Percentiles rank a stretch among this genome's conserved stretches.
Evolutionary conservation across 2,888 invertebrate species (phyloP).

Genomic region (Campoletis raptor): DNA sequence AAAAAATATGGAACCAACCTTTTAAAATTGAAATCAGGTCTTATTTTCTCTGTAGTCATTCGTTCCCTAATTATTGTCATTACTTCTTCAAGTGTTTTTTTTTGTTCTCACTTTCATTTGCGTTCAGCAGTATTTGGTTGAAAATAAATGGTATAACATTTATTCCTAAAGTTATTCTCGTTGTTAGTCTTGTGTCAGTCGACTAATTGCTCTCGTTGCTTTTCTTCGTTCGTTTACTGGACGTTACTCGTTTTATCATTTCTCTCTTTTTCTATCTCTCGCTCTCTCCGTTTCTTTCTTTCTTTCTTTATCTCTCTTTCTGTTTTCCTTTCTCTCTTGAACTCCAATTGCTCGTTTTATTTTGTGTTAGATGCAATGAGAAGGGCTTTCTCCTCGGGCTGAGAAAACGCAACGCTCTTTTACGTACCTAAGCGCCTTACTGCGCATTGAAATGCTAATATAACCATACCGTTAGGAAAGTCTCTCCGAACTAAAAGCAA

Average conservation of each 20-base stretch:
- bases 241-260: constrained; percentile 28
- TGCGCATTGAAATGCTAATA: constrained; percentile 80
- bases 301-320: neutral
- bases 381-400: constrained; percentile 27
- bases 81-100: neutral
- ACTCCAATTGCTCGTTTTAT: constrained; percentile 25
- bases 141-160: constrained; percentile 49
- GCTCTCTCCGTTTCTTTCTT: constrained; percentile 18
- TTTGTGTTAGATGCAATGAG: constrained; percentile 49
- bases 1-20: too few relatives aligned
- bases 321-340: constrained; percentile 10
- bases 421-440: constrained; percentile 71
- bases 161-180: constrained; percentile 29
- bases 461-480: constrained; percentile 75
- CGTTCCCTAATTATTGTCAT: neutral
- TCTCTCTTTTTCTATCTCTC: neutral
- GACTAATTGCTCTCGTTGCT: constrained; percentile 58
- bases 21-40: neutral
- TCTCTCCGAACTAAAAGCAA: constrained; percentile 61
- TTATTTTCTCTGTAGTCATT: neutral
- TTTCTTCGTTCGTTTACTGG: constrained; percentile 39
- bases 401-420: constrained; percentile 41
- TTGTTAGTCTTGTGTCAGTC: constrained; percentile 40
- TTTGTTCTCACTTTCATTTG: neutral
- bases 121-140: neutral